phyloP scores from a whole-genome alignment of 2,113 vertebrate genomes.

The Silurus asotus region DNA sequence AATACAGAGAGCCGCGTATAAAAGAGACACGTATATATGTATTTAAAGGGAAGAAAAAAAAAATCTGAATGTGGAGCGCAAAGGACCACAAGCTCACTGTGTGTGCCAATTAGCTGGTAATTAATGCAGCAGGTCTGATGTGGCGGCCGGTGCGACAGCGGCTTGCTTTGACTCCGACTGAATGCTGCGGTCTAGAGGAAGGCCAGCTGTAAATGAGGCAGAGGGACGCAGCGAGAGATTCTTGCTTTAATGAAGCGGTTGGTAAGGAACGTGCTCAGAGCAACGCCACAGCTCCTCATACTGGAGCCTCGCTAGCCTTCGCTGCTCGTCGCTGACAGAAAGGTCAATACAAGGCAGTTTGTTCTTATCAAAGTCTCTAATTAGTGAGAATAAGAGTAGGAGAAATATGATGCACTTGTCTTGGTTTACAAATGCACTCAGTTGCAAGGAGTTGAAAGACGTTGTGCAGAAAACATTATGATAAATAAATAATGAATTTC shows the following conservation, averaged over 20 bases:
- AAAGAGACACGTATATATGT: constrained; percentile 58
- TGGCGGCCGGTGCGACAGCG: constrained; percentile 63
- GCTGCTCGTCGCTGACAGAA: constrained; percentile 54
- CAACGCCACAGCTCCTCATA: constrained; percentile 22
- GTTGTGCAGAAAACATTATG: neutral
- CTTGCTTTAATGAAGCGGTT: constrained; percentile 85
- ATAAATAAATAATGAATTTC: neutral
- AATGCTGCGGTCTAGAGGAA: constrained; percentile 67
- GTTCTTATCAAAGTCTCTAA: constrained; percentile 4
- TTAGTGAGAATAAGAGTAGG: neutral
- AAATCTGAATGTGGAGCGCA: constrained; percentile 59
- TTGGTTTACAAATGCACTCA: neutral
- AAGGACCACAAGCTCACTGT: constrained; percentile 58
- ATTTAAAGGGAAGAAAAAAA: constrained; percentile 65
- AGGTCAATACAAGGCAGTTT: constrained; percentile 65
- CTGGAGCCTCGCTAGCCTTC: constrained; percentile 42
- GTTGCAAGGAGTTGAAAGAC: neutral
- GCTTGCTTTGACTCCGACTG: constrained; percentile 80
- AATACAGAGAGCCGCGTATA: constrained; percentile 64
- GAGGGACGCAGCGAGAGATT: constrained; percentile 73
- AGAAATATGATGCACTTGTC: neutral
- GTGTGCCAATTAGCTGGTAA: constrained; percentile 85
- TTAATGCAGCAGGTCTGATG: constrained; percentile 74
- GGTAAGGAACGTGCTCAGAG: constrained; percentile 79
- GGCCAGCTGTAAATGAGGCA: constrained; percentile 83